Conservation (phyloP, 2,888 invertebrate species). For the Leptogaster cylindrica region DNA sequence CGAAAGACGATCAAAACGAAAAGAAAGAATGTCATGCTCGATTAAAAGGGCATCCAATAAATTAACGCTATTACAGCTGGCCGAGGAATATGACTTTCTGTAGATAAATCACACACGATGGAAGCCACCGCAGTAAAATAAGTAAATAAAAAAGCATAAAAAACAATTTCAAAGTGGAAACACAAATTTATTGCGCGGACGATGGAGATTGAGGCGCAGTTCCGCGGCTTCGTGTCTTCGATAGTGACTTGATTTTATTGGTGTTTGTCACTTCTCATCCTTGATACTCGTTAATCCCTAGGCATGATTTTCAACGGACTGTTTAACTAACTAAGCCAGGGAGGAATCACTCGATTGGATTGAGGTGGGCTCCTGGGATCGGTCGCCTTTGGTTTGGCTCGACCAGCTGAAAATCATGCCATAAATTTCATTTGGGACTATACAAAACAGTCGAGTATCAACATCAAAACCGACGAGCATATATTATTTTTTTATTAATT, state of each 20-base stretch:
- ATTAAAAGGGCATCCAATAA: slow-evolving; percentile 44
- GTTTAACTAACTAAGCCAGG: slow-evolving; percentile 18
- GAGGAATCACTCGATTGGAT: slow-evolving; percentile 15
- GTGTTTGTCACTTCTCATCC: slow-evolving; percentile 31
- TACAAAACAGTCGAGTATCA: slow-evolving; percentile 46
- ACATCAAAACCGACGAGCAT: slow-evolving; percentile 44
- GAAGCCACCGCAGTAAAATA: slow-evolving; percentile 38
- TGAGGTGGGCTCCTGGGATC: slow-evolving; percentile 22
- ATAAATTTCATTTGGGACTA: slow-evolving; percentile 45
- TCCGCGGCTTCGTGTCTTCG: slow-evolving; percentile 20
- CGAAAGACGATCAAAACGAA: slow-evolving; percentile 30
- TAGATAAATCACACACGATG: slow-evolving; percentile 44
- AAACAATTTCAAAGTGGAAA: too few species aligned
- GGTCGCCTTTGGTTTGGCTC: neutral
- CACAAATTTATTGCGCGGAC: neutral
- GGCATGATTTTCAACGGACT: slow-evolving; percentile 31
- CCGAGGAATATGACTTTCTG: slow-evolving; percentile 29
- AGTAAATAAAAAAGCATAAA: slow-evolving; percentile 8
- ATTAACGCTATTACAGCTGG: slow-evolving; percentile 43
- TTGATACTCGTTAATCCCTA: slow-evolving; percentile 38
- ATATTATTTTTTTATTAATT: slow-evolving; percentile 57
- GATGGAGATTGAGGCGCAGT: slow-evolving; percentile 30
- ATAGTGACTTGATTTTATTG: slow-evolving; percentile 24
- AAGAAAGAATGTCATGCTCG: slow-evolving; percentile 31
- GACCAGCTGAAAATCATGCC: slow-evolving; percentile 9